A percentile compares a stretch with the other conserved stretches of the same genome.
These are phyloP conservation scores for Charanyca ferruginea DNA, from an alignment of 2,888 invertebrate genomes.

Conservation along the genomic window DNA sequence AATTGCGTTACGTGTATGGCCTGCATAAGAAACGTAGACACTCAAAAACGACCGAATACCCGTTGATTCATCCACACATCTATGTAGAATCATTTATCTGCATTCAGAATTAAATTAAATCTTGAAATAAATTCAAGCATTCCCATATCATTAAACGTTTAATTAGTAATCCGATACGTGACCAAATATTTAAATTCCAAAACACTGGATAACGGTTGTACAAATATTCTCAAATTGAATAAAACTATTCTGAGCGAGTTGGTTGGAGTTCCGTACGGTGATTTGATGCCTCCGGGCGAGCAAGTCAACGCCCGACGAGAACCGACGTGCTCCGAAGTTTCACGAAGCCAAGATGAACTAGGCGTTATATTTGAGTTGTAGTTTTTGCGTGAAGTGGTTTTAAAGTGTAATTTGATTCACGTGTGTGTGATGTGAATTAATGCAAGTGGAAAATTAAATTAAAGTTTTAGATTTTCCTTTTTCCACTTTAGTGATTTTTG, in stretches of 20 bases:
- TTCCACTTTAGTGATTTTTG: not conserved
- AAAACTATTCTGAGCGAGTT: conserved; percentile 56
- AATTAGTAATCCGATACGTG: conserved; percentile 51
- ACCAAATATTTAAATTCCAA: conserved; percentile 62
- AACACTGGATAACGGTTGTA: conserved; percentile 47
- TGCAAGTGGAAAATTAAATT: conserved; percentile 1
- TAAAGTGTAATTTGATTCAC: conserved; percentile 44
- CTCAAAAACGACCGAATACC: too few relatives aligned
- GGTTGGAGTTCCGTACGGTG: conserved; percentile 52
- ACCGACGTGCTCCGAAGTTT: conserved; percentile 36
- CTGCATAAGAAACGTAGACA: too few relatives aligned
- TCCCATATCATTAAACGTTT: conserved; percentile 27
- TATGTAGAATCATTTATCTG: too few relatives aligned
- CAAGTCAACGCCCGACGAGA: conserved; percentile 23
- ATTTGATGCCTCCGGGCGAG: conserved; percentile 56
- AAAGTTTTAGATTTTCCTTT: conserved; percentile 1
- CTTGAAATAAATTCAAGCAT: not conserved
- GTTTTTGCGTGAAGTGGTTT: conserved; percentile 49
- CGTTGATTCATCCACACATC: too few relatives aligned
- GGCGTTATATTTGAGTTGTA: conserved; percentile 39
- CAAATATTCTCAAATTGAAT: conserved; percentile 64
- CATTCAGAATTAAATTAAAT: not conserved
- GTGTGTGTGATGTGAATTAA: conserved; percentile 40
- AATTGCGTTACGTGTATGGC: too few relatives aligned
- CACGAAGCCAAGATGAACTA: conserved; percentile 52